Base-by-base conservation (phyloP, 2,888 invertebrate species). In the Spatulosminthurus flaviceps region DNA sequence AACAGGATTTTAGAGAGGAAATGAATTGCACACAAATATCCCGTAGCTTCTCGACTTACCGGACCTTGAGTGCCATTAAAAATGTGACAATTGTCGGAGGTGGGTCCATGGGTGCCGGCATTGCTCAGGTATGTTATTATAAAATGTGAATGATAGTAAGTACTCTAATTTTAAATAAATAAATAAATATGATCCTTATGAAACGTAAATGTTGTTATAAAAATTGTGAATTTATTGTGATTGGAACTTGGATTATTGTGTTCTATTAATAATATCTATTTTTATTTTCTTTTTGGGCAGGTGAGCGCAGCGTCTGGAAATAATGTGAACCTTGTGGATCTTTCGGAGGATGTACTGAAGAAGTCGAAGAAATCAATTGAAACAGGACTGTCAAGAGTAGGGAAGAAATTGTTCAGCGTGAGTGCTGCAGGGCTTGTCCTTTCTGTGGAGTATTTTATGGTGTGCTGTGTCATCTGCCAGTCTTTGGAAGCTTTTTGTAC, bases 71-170 rank as follows among this genome's bases (percentile, higher is more conserved):
- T 22, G 22, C 51, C 26, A 78, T 78, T 11, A 78, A 81, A 66
- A 84, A 82, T 79, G 79, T 84, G 0, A 83, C 83, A n/a, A 80
- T 84, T 0, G 79, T 84, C 22, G 84, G 84, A 21, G 82, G 80
- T 16, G 79, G 79, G 5, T 29, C 71, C n/a, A 95, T 96, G 95
- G 96, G 95, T 5, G 92, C 94, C 74, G 95, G 96, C 79, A 95
- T 96, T 86, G 95, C 95, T 77, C 95, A 96, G 91, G 95, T 94
- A 89, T 34, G 34, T 9, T 7, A 34, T 34, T 34, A 7, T 34
- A 72, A 71, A 13, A 0, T n/a, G 28, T 41, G 29, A 26, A 29
- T 21, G 7, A n/a, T 9, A 64, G 11, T 76, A 26, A 42, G n/a
- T 7, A 19, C 9, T 64, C 22, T 79, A 16, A 77, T 19, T 11